Percentiles rank a stretch among this genome's conserved stretches.
phyloP scores from a whole-genome alignment of 2,888 invertebrate species.

The Dilophus febrilis region DNA sequence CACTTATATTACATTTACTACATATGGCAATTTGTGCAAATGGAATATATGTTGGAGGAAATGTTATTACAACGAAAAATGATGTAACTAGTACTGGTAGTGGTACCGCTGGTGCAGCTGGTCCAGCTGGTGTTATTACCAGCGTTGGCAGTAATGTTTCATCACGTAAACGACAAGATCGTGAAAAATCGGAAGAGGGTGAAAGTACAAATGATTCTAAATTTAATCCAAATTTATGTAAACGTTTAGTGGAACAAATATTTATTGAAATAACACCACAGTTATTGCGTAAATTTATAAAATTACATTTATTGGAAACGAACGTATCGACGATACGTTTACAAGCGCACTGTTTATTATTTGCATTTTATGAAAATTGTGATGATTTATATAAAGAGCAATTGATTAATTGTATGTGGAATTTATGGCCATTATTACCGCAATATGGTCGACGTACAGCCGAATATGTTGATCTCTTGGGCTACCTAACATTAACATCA shows the following conservation, averaged over 20 bases:
- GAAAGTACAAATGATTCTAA: conserved; percentile 39
- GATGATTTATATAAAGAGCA: conserved; percentile 57
- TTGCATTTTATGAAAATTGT: conserved; percentile 74
- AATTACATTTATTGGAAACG: conserved; percentile 82
- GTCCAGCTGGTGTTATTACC: background rate
- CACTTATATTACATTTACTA: conserved; percentile 74
- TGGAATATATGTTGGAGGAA: conserved; percentile 11
- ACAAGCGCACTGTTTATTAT: conserved; percentile 81
- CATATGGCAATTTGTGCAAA: conserved; percentile 69
- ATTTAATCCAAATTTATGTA: conserved; percentile 49
- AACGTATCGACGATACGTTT: conserved; percentile 84
- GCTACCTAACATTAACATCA: conserved; percentile 83
- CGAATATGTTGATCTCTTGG: conserved; percentile 91
- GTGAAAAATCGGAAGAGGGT: conserved; percentile 49
- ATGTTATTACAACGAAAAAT: conserved; percentile 1
- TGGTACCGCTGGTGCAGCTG: too few species aligned
- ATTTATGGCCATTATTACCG: conserved; percentile 77
- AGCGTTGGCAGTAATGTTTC: conserved; percentile 7
- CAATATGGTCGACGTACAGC: conserved; percentile 86
- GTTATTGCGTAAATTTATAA: conserved; percentile 48
- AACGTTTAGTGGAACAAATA: conserved; percentile 49
- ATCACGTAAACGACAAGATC: conserved; percentile 35
- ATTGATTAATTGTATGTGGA: conserved; percentile 73
- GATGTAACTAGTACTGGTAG: background rate
- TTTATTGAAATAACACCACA: conserved; percentile 39